Conservation (phyloP, 2,888 invertebrate genomes). For the Cataglyphis altisquamis region DNA sequence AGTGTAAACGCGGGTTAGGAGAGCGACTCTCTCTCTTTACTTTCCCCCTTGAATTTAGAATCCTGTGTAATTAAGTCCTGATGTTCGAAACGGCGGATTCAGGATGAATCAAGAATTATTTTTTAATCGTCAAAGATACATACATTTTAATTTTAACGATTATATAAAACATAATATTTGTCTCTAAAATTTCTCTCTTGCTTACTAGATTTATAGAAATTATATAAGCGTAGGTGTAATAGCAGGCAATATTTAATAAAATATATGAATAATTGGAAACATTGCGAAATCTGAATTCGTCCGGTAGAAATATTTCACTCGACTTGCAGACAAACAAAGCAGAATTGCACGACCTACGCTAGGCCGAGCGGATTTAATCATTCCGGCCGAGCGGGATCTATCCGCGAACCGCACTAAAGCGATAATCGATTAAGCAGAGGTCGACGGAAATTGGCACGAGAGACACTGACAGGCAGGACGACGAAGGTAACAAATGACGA, state of each 20-base stretch:
- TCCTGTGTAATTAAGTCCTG: not conserved
- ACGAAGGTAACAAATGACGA: slow-evolving; percentile 62
- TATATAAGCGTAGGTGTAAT: not conserved
- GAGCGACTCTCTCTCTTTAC: slow-evolving; percentile 26
- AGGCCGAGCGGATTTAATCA: slow-evolving; percentile 56
- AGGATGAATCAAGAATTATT: not conserved
- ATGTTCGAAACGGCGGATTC: not conserved
- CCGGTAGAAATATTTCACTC: not conserved
- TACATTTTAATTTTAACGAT: slow-evolving; percentile 2
- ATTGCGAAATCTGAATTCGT: not conserved
- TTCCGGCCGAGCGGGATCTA: slow-evolving; percentile 54
- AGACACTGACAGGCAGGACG: slow-evolving; percentile 49
- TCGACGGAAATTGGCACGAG: slow-evolving; percentile 61
- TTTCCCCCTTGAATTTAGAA: slow-evolving; percentile 7
- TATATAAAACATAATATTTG: not conserved
- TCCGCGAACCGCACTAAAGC: slow-evolving; percentile 47
- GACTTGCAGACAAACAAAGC: not conserved
- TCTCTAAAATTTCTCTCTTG: not conserved
- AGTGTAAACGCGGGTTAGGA: slow-evolving; percentile 1
- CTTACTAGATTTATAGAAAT: not conserved
- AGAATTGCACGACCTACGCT: slow-evolving; percentile 7
- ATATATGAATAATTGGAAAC: not conserved
- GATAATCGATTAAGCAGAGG: slow-evolving; percentile 62
- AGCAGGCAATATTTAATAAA: not conserved
- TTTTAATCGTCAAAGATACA: not conserved